phyloP scores from a whole-genome alignment of 53 echinoderm and acorn worm species.

The Paracentrotus lividus region DNA sequence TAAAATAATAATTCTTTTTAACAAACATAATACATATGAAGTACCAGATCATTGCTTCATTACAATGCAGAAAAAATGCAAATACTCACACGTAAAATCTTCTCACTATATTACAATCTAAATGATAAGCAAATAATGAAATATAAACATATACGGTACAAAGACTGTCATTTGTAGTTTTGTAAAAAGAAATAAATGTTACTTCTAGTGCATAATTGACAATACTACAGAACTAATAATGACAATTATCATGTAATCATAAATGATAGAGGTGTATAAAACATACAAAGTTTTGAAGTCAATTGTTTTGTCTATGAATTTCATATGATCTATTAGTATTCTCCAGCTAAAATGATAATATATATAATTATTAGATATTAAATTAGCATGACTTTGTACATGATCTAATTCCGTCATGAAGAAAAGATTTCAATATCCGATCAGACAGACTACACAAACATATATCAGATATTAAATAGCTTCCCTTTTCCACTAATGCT shows the following conservation, averaged over 20 bases:
- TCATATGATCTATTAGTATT: slow-evolving; percentile 52
- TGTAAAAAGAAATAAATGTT: slow-evolving; percentile 42
- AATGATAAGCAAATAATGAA: slow-evolving; percentile 66
- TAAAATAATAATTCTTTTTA: slow-evolving; percentile 53
- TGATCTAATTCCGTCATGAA: slow-evolving; percentile 49
- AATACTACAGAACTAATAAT: slow-evolving; percentile 55
- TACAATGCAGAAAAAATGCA: slow-evolving; percentile 38
- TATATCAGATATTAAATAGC: slow-evolving; percentile 58
- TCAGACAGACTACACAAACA: slow-evolving; percentile 67
- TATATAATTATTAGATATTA: slow-evolving; percentile 69
- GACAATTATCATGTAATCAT: slow-evolving; percentile 48
- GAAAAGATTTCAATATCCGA: slow-evolving; percentile 37
- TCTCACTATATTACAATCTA: slow-evolving; percentile 63
- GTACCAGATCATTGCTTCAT: slow-evolving; percentile 58
- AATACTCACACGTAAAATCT: slow-evolving; percentile 53
- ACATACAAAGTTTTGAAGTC: slow-evolving; percentile 56
- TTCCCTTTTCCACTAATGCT: slow-evolving; percentile 40
- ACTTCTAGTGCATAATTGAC: slow-evolving; percentile 65
- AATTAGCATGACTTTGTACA: slow-evolving; percentile 73
- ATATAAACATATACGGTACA: slow-evolving; percentile 54
- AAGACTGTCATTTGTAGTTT: slow-evolving; percentile 61
- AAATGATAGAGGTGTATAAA: slow-evolving; percentile 62
- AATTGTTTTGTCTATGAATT: slow-evolving; percentile 26
- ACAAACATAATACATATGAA: slow-evolving; percentile 66
- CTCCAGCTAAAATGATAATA: slow-evolving; percentile 66